Base-by-base conservation (phyloP, 1,140 invertebrate species). In the Drosophila takahashii region DNA sequence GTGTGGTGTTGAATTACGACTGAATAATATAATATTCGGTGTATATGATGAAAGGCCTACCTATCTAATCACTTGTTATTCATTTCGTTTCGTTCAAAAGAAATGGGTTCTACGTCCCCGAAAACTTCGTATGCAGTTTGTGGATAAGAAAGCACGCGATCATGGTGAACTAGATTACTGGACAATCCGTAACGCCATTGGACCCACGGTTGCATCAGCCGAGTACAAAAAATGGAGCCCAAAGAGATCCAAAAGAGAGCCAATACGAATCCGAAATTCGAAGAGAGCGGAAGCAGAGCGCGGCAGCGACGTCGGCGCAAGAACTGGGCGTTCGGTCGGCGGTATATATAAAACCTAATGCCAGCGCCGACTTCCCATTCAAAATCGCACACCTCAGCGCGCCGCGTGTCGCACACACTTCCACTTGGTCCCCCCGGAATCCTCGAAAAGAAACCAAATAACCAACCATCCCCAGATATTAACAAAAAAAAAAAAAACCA, bases 311-410 rank as follows among this genome's bases (percentile, higher is more conserved):
- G 59, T 39, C 18, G 62, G 36, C 64, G 44, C 44, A 67, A 67
- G 64, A 67, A 67, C 64, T 65, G 53, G 53, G 47, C 47, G n/a
- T 32, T 16, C 22, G 22, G 47, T 15, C 26, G 22, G 44, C 56
- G 29, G 42, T 48, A 66, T 67, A 67, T 65, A 67, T 50, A 67
- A 57, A 65, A 67, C 45, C 45, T 52, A 51, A 65, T 37, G 18
- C 18, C 42, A 34, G 29, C 44, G 59, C 9, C 60, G 64, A 67
- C 60, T 47, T 36, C 64, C 64, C 64, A 67, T 67, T 67, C 59
- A 67, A 67, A 67, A 65, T 67, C 60, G 59, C 44, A 66, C 44
- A 64, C 59, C 64, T 67, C 7, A 67, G 34, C 64, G 64, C 64
- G 64, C 47, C 64, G 60, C 60, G 64, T 67, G 56, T 58, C 29